Base-by-base conservation (phyloP, 2,113 vertebrate species). In the Rallus limicola region DNA sequence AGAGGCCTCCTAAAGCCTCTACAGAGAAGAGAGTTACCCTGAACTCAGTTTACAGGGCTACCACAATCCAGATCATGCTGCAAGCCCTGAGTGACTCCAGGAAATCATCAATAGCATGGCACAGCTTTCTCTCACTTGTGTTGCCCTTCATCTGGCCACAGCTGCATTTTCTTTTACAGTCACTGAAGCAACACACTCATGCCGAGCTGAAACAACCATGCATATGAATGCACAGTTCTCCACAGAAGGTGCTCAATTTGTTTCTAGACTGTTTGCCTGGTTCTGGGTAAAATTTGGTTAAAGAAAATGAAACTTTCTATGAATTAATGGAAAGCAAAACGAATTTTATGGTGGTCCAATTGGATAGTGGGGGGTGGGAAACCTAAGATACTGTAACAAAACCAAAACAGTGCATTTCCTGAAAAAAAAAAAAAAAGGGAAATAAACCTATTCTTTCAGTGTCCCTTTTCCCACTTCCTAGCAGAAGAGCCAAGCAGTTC, bases 1-100 rank as follows among this genome's bases (percentile, higher is more conserved):
- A 3, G 2, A 29, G 25, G 14, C 28, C 24, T n/a, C 3, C 0
- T 0, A 65, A 58, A 55, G 24, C 40, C 52, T 28, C 24, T 34
- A 8, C 48, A 34, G 34, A 86, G 10, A 50, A 58, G 8, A 55
- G 19, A 18, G 60, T 62, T 53, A 81, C 21, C n/a, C 40, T 31
- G 26, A 65, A n/a, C 69, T 13, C 24, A 2, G 18, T 2, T 0
- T 4, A 65, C 1, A 7, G 3, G 25, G 25, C 15, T 40, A 38
- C 48, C 34, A 60, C 0, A 0, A 20, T 48, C 75, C 28, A 20
- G 23, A 62, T 64, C 58, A 40, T 62, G 38, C 25, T n/a, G 20
- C 23, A 65, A 79, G 50, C 34, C 53, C 53, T 56, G 48, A 33
- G 34, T 24, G 53, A 38, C 3, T 2, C 74, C 0, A 2, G 17